phyloP scores from a whole-genome alignment of 2,888 invertebrate genomes.

The Erannis defoliaria region DNA sequence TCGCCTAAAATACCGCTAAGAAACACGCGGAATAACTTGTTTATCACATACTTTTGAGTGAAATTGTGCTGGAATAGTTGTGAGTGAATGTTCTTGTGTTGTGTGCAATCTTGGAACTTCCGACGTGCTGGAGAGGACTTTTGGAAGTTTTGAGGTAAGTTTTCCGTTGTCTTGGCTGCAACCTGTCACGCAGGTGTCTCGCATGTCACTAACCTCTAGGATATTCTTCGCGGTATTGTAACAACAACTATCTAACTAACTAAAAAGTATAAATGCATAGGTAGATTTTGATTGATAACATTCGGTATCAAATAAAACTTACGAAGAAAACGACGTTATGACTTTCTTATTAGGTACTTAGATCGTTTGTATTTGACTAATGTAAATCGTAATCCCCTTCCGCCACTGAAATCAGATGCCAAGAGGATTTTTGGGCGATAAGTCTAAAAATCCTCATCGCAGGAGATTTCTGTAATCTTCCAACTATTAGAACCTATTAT shows the following conservation, averaged over 20 bases:
- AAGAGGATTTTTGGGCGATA: too few species aligned
- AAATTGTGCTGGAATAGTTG: conserved; percentile 60
- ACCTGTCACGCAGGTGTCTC: conserved; percentile 85
- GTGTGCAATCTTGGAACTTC: conserved; percentile 52
- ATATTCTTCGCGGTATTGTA: conserved; percentile 35
- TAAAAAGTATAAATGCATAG: neutral
- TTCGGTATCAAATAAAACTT: too few species aligned
- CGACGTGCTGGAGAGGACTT: conserved; percentile 52
- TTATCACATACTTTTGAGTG: conserved; percentile 63
- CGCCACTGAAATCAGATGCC: too few species aligned
- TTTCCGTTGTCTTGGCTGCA: conserved; percentile 70
- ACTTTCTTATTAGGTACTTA: too few species aligned
- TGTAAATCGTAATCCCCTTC: too few species aligned
- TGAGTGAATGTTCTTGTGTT: conserved; percentile 60
- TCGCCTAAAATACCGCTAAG: conserved; percentile 53
- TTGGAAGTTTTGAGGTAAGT: conserved; percentile 65
- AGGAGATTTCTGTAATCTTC: too few species aligned
- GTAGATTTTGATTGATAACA: too few species aligned
- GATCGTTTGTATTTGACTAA: too few species aligned
- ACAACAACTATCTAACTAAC: too few species aligned
- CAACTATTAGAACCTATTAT: too few species aligned
- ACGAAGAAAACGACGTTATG: too few species aligned
- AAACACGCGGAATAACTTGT: conserved; percentile 78
- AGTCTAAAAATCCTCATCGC: too few species aligned
- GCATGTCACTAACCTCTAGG: conserved; percentile 79